phyloP scores from a whole-genome alignment of 2,888 invertebrate genomes.

The Chrysolina americana region DNA sequence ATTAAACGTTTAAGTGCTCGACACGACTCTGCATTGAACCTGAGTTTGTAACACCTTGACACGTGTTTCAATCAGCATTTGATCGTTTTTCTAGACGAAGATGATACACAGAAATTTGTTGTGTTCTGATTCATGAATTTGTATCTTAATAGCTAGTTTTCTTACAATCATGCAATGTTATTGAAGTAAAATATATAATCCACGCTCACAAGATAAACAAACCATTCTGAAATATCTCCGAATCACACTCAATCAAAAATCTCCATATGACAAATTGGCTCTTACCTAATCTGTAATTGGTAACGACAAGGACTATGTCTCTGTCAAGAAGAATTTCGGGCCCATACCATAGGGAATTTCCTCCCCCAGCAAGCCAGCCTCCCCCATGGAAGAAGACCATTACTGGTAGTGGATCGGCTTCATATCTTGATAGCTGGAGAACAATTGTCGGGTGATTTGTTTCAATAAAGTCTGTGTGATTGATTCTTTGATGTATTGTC shows the following conservation, averaged over 20 bases:
- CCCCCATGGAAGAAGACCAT: conserved; percentile 85
- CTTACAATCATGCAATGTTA: too few relatives aligned
- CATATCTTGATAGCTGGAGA: conserved; percentile 50
- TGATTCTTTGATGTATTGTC: conserved; percentile 24
- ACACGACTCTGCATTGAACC: too few relatives aligned
- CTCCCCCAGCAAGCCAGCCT: conserved; percentile 82
- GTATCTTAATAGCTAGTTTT: too few relatives aligned
- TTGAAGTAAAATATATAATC: neutral
- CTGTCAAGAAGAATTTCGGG: conserved; percentile 80
- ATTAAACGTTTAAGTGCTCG: too few relatives aligned
- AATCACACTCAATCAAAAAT: neutral
- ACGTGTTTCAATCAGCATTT: too few relatives aligned
- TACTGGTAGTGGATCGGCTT: conserved; percentile 72
- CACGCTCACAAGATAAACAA: too few relatives aligned
- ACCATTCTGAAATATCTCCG: neutral
- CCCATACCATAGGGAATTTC: conserved; percentile 78
- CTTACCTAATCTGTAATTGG: conserved; percentile 79
- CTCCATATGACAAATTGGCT: neutral
- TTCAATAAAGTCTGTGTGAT: conserved; percentile 23
- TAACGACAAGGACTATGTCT: conserved; percentile 79
- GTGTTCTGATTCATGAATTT: too few relatives aligned
- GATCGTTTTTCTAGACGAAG: too few relatives aligned
- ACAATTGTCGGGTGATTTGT: conserved; percentile 26
- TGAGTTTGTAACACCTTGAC: too few relatives aligned
- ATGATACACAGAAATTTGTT: too few relatives aligned